Conservation (phyloP, 37 sponge, comb jelly and placozoan species). For the Geodia barretti region DNA sequence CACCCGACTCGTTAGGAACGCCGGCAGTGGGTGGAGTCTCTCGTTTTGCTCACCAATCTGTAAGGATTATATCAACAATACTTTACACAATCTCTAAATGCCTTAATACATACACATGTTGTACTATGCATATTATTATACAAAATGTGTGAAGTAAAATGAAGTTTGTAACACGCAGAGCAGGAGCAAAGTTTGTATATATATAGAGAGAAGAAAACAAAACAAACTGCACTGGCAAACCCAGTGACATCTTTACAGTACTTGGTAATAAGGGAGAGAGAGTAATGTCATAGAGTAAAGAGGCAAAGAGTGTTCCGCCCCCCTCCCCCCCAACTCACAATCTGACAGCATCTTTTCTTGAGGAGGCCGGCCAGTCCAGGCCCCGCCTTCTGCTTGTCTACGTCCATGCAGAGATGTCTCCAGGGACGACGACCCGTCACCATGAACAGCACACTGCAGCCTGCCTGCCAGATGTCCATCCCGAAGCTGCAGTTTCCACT, state of each 20-base stretch:
- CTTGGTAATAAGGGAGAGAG: too few species aligned
- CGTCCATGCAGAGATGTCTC: conserved; percentile 59
- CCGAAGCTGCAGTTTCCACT: conserved; percentile 32
- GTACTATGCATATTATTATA: too few species aligned
- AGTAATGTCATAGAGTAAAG: too few species aligned
- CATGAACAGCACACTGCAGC: conserved; percentile 65
- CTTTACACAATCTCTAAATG: too few species aligned
- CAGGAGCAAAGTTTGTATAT: neutral
- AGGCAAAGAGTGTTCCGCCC: too few species aligned
- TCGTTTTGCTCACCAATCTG: conserved; percentile 41
- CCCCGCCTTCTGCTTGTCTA: neutral
- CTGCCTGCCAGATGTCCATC: conserved; percentile 68
- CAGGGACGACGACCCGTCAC: conserved; percentile 62
- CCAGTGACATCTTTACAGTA: neutral
- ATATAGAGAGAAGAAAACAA: neutral
- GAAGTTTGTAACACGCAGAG: too few species aligned
- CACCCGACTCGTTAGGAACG: conserved; percentile 27
- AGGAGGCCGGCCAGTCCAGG: neutral
- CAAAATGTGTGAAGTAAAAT: too few species aligned
- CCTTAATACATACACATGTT: too few species aligned
- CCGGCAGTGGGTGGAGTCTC: conserved; percentile 38
- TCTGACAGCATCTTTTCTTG: neutral
- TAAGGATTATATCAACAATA: too few species aligned
- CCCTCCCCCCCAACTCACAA: neutral
- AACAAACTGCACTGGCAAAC: neutral